Conservation (phyloP, 1,140 invertebrate genomes). For the Drosophila yakuba region DNA sequence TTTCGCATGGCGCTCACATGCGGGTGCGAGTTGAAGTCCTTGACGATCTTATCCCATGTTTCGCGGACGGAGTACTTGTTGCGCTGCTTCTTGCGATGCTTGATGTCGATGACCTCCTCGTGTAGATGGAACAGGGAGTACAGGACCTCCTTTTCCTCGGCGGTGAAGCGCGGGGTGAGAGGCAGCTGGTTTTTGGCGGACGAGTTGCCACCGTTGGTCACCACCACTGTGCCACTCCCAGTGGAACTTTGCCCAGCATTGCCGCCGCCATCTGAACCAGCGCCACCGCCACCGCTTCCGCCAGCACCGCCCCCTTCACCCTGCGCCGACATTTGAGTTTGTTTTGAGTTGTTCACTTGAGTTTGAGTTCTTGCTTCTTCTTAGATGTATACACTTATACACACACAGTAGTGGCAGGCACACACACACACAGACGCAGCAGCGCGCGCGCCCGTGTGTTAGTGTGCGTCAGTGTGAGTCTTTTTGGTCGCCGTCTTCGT, state of each 20-base stretch:
- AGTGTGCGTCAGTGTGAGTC: slow-evolving; percentile 45
- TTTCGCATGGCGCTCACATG: slow-evolving; percentile 74
- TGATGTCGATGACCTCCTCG: slow-evolving; percentile 83
- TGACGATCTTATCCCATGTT: slow-evolving; percentile 81
- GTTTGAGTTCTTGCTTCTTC: slow-evolving; percentile 15
- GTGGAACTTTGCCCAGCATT: slow-evolving; percentile 2
- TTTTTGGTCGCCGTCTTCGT: slow-evolving; percentile 26
- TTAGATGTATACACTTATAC: slow-evolving; percentile 52
- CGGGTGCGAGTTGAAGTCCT: slow-evolving; percentile 78
- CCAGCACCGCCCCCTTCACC: slow-evolving; percentile 33
- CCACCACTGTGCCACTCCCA: slow-evolving; percentile 17
- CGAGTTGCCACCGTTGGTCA: slow-evolving; percentile 28
- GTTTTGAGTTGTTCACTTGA: slow-evolving; percentile 41
- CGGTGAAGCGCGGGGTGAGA: slow-evolving; percentile 78
- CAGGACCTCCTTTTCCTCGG: slow-evolving; percentile 82
- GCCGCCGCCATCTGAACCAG: slow-evolving; percentile 41
- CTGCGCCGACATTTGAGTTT: slow-evolving; percentile 45
- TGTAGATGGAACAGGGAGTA: slow-evolving; percentile 76
- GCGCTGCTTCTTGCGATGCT: slow-evolving; percentile 76
- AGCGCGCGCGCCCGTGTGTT: slow-evolving; percentile 32
- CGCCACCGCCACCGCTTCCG: slow-evolving; percentile 25
- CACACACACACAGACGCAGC: slow-evolving; percentile 26
- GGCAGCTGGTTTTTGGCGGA: slow-evolving; percentile 59
- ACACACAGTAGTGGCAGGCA: slow-evolving; percentile 16
- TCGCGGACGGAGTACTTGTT: slow-evolving; percentile 82